Evolutionary conservation across 2,113 vertebrate genomes (phyloP).

Genomic region (Phainopepla nitens): DNA sequence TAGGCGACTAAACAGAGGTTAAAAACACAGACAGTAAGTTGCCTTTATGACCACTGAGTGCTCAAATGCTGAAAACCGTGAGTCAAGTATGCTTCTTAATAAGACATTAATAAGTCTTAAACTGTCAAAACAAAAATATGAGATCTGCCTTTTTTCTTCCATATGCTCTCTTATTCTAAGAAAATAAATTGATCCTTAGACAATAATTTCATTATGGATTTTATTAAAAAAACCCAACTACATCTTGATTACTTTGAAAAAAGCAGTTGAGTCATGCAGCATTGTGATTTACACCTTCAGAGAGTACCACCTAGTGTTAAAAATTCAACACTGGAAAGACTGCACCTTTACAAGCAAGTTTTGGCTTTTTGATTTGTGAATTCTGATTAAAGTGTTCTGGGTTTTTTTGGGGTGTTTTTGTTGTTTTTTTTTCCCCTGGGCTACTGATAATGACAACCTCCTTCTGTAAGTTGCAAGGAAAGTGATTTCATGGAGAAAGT

Average conservation of each 20-base stretch:
- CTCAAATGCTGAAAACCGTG: neutral
- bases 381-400: neutral
- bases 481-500: neutral
- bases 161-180: neutral
- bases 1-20: neutral
- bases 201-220: neutral
- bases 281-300: neutral
- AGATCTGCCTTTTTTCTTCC: neutral
- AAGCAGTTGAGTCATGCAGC: neutral
- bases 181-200: neutral
- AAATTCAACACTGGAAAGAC: neutral
- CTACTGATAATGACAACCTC: neutral
- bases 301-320: neutral
- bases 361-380: neutral
- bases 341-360: fast-evolving
- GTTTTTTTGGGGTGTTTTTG: neutral
- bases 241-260: neutral
- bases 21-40: neutral
- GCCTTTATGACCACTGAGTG: neutral
- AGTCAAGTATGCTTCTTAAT: neutral
- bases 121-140: neutral
- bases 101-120: neutral
- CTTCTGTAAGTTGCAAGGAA: neutral
- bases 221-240: neutral
- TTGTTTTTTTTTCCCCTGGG: neutral